Percentiles rank a stretch among this genome's conserved stretches.
These are phyloP conservation scores for Neopelma chrysocephalum DNA, from an alignment of 2,797 vertebrate species.

Conservation along the genomic window DNA sequence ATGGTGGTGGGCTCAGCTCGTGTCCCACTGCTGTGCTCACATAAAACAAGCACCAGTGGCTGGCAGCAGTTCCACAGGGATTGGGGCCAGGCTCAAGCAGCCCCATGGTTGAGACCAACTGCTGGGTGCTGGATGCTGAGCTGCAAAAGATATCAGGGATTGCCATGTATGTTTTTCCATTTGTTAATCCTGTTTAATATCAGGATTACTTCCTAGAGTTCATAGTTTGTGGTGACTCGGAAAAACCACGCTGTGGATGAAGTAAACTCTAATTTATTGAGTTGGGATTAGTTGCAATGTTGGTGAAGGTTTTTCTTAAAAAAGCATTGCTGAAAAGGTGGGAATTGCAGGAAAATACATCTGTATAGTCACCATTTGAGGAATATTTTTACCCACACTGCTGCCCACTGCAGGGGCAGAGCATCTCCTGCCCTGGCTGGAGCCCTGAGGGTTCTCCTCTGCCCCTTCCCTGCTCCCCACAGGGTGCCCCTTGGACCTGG, in stretches of 20 bases:
- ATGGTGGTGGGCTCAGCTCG: accelerated
- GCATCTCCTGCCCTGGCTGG: too few species aligned
- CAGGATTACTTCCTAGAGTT: neutral
- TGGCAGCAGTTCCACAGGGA: neutral
- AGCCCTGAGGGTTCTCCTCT: neutral
- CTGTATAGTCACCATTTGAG: neutral
- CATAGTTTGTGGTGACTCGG: neutral
- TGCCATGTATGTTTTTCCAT: accelerated
- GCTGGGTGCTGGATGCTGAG: neutral
- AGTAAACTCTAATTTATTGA: neutral
- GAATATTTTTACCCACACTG: accelerated
- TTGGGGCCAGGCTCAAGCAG: neutral
- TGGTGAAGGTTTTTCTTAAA: neutral
- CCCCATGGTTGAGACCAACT: accelerated
- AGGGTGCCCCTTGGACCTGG: neutral
- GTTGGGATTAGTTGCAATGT: neutral
- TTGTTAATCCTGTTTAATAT: neutral
- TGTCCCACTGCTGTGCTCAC: accelerated
- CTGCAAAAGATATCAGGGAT: neutral
- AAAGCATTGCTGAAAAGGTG: neutral
- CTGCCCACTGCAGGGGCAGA: neutral
- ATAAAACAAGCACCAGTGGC: neutral
- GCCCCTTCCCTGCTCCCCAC: too few species aligned
- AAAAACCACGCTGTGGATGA: neutral
- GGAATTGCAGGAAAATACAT: neutral